Evolutionary conservation across 2,113 vertebrate genomes (phyloP).

Genomic region (Pseudonaja textilis): DNA sequence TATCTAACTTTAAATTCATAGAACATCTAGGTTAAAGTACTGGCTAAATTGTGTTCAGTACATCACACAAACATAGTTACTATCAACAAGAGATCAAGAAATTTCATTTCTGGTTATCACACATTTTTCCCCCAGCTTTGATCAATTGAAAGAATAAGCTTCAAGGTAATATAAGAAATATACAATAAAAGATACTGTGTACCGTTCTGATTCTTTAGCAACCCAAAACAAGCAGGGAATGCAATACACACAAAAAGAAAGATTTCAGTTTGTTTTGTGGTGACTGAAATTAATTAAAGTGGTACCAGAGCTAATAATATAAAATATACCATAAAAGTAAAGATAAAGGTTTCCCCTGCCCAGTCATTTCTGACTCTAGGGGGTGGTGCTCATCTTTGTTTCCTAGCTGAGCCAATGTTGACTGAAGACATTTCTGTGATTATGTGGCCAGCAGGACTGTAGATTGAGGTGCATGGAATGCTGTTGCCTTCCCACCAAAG

Average conservation of each 20-base stretch:
- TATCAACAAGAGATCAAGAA: neutral
- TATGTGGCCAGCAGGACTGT: too few species aligned
- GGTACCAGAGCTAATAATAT: neutral
- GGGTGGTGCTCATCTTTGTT: neutral
- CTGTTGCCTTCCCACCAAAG: too few species aligned
- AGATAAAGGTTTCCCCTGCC: neutral
- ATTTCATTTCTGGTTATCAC: neutral
- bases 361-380: neutral
- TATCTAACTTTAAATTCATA: neutral
- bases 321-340: neutral
- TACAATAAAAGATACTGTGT: neutral
- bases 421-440: too few species aligned
- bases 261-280: neutral
- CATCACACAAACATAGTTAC: neutral
- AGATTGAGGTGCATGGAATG: too few species aligned
- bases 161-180: neutral
- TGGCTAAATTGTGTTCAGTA: neutral
- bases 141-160: fast-evolving
- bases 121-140: neutral
- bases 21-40: neutral
- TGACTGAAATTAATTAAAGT: neutral
- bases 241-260: neutral
- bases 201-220: neutral
- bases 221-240: fast-evolving
- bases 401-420: neutral